Conservation (phyloP, 2,888 invertebrate species). For the Acrocyrtus sp. region DNA sequence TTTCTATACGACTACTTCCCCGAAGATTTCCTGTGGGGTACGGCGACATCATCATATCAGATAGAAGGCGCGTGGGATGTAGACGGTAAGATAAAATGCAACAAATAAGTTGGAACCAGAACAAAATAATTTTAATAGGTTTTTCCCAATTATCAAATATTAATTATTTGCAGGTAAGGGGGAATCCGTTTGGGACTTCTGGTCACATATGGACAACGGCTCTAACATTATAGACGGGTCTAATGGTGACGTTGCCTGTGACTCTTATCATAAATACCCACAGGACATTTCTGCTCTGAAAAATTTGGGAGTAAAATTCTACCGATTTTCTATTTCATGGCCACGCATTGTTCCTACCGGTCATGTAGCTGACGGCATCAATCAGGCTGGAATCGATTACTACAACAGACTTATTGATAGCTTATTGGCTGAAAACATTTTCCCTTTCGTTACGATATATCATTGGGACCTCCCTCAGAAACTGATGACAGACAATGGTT, state of each 20-base stretch:
- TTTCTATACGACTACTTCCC: constrained; percentile 53
- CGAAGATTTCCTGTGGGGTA: constrained; percentile 49
- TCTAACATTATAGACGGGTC: constrained; percentile 64
- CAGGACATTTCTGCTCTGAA: constrained; percentile 67
- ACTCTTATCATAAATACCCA: constrained; percentile 67
- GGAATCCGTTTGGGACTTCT: constrained; percentile 66
- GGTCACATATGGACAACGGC: constrained; percentile 65
- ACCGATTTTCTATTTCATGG: constrained; percentile 82
- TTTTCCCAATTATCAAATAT: no score
- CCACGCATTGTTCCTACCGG: constrained; percentile 79
- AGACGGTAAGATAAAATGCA: no score
- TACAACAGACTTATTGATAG: constrained; percentile 81
- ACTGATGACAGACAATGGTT: constrained; percentile 68
- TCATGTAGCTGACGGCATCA: constrained; percentile 73
- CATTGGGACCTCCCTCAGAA: constrained; percentile 75
- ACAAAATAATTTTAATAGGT: no score
- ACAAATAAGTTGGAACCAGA: no score
- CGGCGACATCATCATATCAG: constrained; percentile 52
- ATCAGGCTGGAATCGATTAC: constrained; percentile 77
- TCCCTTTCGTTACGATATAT: constrained; percentile 72
- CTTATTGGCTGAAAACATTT: constrained; percentile 71
- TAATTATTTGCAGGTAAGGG: constrained; percentile 64
- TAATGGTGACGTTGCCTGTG: constrained; percentile 67
- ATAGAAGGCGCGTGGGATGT: constrained; percentile 54
- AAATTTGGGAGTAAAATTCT: constrained; percentile 69